phyloP scores from a whole-genome alignment of 2,113 vertebrate genomes.

The Pollimyrus isidori region DNA sequence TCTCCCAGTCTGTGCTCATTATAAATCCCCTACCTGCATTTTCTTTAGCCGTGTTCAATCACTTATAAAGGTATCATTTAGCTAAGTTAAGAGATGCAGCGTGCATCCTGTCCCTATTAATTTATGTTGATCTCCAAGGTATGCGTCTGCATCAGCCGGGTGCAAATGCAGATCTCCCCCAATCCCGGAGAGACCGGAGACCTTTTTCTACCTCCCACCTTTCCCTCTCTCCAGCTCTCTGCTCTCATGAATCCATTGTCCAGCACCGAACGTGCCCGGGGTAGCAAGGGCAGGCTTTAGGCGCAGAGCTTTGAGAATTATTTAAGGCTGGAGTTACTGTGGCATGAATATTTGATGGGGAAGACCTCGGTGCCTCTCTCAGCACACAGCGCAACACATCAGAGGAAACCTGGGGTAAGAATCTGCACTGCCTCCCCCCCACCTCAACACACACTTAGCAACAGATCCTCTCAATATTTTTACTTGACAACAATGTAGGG shows the following conservation, averaged over 20 bases:
- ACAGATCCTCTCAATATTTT: constrained; percentile 17
- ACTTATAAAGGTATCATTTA: constrained; percentile 11
- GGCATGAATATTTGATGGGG: constrained; percentile 69
- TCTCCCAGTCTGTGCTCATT: neutral
- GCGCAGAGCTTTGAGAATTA: constrained; percentile 71
- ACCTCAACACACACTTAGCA: constrained; percentile 21
- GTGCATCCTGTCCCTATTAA: neutral
- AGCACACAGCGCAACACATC: constrained; percentile 59
- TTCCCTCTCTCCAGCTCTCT: constrained; percentile 21
- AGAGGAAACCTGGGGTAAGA: constrained; percentile 52
- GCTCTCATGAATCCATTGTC: constrained; percentile 59
- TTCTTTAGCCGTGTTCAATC: constrained; percentile 10
- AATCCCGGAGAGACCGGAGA: neutral
- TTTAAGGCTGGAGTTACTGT: constrained; percentile 68
- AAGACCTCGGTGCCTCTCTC: constrained; percentile 57
- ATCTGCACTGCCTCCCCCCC: constrained; percentile 15
- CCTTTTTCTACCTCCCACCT: constrained; percentile 19
- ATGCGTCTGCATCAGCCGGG: neutral
- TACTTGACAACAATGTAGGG: neutral
- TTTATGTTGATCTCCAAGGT: constrained; percentile 12
- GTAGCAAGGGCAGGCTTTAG: constrained; percentile 55
- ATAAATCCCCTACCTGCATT: neutral
- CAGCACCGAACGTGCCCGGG: constrained; percentile 57
- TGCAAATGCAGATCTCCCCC: constrained; percentile 9
- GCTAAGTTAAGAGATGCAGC: neutral